Conservation (phyloP, 2,113 vertebrate species). For the Gopherus flavomarginatus region DNA sequence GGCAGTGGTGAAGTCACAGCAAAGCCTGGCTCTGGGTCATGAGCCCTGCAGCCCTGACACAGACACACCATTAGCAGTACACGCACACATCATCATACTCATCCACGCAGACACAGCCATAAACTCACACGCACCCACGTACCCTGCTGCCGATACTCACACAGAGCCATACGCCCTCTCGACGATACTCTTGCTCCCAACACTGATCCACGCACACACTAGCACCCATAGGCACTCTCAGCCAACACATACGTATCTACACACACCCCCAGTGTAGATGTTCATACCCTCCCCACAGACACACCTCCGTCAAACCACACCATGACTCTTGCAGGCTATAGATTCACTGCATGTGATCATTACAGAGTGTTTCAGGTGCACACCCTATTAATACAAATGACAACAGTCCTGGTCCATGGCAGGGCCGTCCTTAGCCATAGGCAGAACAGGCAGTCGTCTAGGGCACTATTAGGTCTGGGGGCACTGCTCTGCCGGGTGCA, state of each 20-base stretch:
- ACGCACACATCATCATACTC: neutral
- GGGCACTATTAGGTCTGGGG: too few relatives aligned
- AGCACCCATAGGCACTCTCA: neutral
- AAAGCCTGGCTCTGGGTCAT: conserved; percentile 12
- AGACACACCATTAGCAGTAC: neutral
- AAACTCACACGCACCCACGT: neutral
- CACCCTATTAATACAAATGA: neutral
- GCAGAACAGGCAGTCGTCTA: too few relatives aligned
- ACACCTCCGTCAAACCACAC: fast-evolving
- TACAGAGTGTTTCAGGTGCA: neutral
- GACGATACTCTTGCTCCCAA: neutral
- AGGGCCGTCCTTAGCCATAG: too few relatives aligned
- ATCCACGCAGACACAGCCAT: neutral
- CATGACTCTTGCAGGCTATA: neutral
- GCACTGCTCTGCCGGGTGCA: too few relatives aligned
- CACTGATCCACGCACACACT: neutral
- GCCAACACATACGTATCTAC: neutral
- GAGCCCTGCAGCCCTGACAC: neutral
- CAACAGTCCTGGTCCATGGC: neutral
- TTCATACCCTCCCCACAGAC: neutral
- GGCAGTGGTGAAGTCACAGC: conserved; percentile 57
- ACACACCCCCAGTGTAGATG: neutral
- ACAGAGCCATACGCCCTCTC: neutral
- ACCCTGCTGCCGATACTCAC: neutral
- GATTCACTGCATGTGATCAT: neutral